Conservation (phyloP, 2,113 vertebrate species). For the Zonotrichia leucophrys region DNA sequence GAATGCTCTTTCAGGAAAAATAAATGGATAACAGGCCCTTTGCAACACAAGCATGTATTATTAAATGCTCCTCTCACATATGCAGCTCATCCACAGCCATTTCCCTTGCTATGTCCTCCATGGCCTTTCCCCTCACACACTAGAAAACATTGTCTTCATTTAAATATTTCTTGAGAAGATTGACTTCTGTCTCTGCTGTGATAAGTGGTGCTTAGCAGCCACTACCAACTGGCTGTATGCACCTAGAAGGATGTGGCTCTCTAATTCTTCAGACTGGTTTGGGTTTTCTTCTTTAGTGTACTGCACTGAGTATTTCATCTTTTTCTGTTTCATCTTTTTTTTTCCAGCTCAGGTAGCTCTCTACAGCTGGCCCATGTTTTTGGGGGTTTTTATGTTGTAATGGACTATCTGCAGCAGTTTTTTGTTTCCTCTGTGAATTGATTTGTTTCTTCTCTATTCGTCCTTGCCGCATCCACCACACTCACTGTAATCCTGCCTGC, state of each 20-base stretch:
- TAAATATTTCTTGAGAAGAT: not conserved
- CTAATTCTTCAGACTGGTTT: not conserved
- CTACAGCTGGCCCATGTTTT: not conserved
- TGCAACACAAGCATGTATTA: not conserved
- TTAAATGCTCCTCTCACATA: not conserved
- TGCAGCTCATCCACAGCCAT: not conserved
- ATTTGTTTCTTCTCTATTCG: not conserved
- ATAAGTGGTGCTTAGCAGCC: not conserved
- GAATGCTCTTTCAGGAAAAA: not conserved
- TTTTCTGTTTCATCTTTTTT: not conserved
- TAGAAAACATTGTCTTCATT: not conserved
- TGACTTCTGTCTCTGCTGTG: not conserved
- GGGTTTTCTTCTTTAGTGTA: not conserved
- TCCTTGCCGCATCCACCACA: rapidly evolving
- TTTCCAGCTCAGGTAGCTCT: not conserved
- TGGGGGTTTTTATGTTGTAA: not conserved
- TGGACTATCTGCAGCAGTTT: not conserved
- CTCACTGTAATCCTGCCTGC: not conserved
- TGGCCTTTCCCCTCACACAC: not conserved
- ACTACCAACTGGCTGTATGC: not conserved
- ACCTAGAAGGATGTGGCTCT: not conserved
- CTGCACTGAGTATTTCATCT: not conserved
- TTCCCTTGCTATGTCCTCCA: not conserved
- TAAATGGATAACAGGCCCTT: not conserved
- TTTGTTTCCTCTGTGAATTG: not conserved